These are phyloP conservation scores for Psix sp. DNA, from an alignment of 1,140 invertebrate species.

Conservation along the genomic window DNA sequence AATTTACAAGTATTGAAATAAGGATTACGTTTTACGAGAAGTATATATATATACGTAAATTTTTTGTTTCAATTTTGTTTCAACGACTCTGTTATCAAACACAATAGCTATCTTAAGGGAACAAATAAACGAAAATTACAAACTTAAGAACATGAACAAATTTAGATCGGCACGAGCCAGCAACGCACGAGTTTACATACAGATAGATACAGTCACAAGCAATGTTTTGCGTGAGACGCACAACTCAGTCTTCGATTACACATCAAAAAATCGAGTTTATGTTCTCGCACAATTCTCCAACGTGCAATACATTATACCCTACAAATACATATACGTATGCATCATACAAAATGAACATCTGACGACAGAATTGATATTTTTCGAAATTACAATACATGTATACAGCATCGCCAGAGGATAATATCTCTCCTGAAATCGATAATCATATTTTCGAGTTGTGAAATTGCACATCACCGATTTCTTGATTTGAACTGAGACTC, in stretches of 20 bases:
- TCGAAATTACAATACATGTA: no score
- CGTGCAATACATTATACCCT: slow-evolving; percentile 49
- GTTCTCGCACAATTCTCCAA: slow-evolving; percentile 37
- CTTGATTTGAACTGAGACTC: no score
- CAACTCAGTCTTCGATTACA: slow-evolving; percentile 19
- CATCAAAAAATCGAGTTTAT: slow-evolving; percentile 21
- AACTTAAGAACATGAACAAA: slow-evolving; percentile 9
- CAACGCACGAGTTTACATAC: slow-evolving; percentile 54
- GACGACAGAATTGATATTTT: slow-evolving; percentile 19
- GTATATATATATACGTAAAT: slow-evolving; percentile 29
- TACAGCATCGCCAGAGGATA: no score
- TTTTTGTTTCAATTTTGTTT: slow-evolving; percentile 6
- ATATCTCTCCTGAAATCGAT: no score
- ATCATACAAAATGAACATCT: slow-evolving; percentile 49
- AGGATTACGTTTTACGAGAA: slow-evolving; percentile 33
- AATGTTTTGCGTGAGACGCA: slow-evolving; percentile 37
- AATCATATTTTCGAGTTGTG: no score
- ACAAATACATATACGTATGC: slow-evolving; percentile 49
- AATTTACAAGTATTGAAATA: slow-evolving; percentile 40
- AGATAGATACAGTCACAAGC: slow-evolving; percentile 58
- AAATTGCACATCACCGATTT: no score
- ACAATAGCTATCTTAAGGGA: no score
- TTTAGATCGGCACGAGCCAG: slow-evolving; percentile 51
- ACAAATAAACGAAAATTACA: background rate
- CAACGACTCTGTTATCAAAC: no score